phyloP scores from a whole-genome alignment of 2,888 invertebrate genomes.

The Cordylochernes scorpioides region DNA sequence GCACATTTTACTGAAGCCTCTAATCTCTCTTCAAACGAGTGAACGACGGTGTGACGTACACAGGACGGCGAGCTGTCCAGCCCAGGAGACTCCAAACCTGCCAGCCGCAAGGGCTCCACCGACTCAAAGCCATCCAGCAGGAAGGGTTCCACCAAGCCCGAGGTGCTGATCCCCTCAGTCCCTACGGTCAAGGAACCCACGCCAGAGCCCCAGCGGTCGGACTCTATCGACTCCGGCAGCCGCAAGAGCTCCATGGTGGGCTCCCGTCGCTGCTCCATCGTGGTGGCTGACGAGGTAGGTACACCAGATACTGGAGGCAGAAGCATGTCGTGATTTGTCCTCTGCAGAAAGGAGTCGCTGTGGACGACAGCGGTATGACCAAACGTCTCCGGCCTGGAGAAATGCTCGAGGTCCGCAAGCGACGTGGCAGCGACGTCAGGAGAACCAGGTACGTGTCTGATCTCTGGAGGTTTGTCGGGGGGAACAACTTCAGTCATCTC shows the following conservation, averaged over 20 bases:
- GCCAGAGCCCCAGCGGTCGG: conserved; percentile 32
- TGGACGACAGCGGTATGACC: conserved; percentile 16
- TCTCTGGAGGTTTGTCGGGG: too few relatives aligned
- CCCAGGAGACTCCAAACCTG: too few relatives aligned
- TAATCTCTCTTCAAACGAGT: too few relatives aligned
- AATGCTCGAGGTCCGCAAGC: conserved; percentile 15
- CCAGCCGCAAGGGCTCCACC: too few relatives aligned
- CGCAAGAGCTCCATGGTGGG: conserved; percentile 11
- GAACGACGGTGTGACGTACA: too few relatives aligned
- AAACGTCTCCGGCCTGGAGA: conserved; percentile 17
- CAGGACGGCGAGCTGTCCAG: too few relatives aligned
- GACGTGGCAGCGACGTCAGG: conserved; percentile 8
- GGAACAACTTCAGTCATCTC: too few relatives aligned
- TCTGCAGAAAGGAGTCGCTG: conserved; percentile 15
- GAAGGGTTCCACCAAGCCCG: neutral
- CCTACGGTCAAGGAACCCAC: conserved; percentile 12
- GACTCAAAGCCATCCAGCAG: too few relatives aligned
- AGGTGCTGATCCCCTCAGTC: conserved; percentile 6
- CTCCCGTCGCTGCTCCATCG: conserved; percentile 46
- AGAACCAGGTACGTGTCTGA: conserved; percentile 8
- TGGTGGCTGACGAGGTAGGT: conserved; percentile 79
- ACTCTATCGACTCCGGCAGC: conserved; percentile 44
- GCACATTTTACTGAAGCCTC: too few relatives aligned
- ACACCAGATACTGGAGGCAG: neutral
- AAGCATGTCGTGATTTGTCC: neutral